Conservation (phyloP, 2,797 vertebrate species). For the Lophius americanus region DNA sequence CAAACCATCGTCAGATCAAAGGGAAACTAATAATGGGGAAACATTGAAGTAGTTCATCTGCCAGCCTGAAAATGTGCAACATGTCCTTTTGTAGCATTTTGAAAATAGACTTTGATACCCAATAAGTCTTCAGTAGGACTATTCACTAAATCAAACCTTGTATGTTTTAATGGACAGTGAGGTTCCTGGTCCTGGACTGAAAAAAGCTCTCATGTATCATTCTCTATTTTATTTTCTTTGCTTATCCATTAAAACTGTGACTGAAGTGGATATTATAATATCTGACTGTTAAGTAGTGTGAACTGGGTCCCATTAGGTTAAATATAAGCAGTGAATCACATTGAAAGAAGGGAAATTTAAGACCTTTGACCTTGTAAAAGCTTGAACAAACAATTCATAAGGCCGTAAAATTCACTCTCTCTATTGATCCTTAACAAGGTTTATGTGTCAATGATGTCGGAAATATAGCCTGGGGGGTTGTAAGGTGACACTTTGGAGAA, state of each 20-base stretch:
- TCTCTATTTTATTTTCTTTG: background rate
- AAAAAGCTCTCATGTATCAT: conserved; percentile 6
- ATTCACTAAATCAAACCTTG: conserved; percentile 4
- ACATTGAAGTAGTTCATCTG: conserved; percentile 34
- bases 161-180: conserved; percentile 38
- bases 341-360: background rate
- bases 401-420: conserved; percentile 20
- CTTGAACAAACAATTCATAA: conserved; percentile 32
- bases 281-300: conserved; percentile 6
- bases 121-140: background rate
- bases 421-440: conserved; percentile 15
- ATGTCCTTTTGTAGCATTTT: conserved; percentile 19
- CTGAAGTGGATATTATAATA: conserved; percentile 17
- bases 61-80: conserved; percentile 22
- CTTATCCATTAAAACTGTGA: conserved; percentile 27
- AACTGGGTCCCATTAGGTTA: conserved; percentile 12
- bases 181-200: background rate
- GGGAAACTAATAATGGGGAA: conserved; percentile 60
- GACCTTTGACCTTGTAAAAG: conserved; percentile 24
- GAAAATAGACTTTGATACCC: background rate
- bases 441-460: conserved; percentile 2
- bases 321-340: conserved; percentile 15
- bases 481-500: background rate
- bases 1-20: conserved; percentile 55
- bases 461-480: background rate